Evolutionary conservation across 2,888 invertebrate species (phyloP).

Genomic region (Acronicta aceris): DNA sequence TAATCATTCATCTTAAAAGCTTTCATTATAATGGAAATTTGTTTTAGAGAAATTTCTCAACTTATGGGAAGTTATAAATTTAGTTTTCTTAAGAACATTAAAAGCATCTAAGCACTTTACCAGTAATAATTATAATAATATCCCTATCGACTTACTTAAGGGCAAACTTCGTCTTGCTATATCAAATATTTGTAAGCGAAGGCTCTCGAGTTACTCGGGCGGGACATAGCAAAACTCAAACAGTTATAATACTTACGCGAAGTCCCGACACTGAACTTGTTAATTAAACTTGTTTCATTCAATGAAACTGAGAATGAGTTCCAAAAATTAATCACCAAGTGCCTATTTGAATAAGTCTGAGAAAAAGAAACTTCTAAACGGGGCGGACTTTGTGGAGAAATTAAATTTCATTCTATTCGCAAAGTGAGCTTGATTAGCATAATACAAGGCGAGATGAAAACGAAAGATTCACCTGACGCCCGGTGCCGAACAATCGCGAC

Average conservation of each 20-base stretch:
- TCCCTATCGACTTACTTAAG: slow-evolving; percentile 25
- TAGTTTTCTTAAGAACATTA: slow-evolving; percentile 31
- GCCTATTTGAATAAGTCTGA: slow-evolving; percentile 75
- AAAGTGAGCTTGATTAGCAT: slow-evolving; percentile 80
- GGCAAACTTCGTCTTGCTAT: slow-evolving; percentile 36
- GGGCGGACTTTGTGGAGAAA: slow-evolving; percentile 72
- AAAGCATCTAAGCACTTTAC: slow-evolving; percentile 22
- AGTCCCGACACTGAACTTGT: slow-evolving; percentile 76
- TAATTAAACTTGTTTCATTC: slow-evolving; percentile 86
- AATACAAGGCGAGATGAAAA: slow-evolving; percentile 81
- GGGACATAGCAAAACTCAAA: slow-evolving; percentile 54
- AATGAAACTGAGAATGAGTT: slow-evolving; percentile 82
- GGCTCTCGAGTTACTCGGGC: slow-evolving; percentile 32
- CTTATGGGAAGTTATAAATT: slow-evolving; percentile 25
- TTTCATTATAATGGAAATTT: neutral
- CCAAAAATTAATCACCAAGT: slow-evolving; percentile 81
- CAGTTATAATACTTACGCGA: slow-evolving; percentile 63
- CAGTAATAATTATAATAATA: slow-evolving; percentile 31
- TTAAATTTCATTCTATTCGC: slow-evolving; percentile 83
- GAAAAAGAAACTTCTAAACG: slow-evolving; percentile 81
- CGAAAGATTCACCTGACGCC: slow-evolving; percentile 67
- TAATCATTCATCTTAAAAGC: neutral
- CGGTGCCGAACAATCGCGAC: slow-evolving; percentile 24
- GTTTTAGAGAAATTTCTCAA: slow-evolving; percentile 2
- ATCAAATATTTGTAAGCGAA: slow-evolving; percentile 42